Evolutionary conservation across 2,113 vertebrate genomes (phyloP).

Genomic region (Octodon degus): DNA sequence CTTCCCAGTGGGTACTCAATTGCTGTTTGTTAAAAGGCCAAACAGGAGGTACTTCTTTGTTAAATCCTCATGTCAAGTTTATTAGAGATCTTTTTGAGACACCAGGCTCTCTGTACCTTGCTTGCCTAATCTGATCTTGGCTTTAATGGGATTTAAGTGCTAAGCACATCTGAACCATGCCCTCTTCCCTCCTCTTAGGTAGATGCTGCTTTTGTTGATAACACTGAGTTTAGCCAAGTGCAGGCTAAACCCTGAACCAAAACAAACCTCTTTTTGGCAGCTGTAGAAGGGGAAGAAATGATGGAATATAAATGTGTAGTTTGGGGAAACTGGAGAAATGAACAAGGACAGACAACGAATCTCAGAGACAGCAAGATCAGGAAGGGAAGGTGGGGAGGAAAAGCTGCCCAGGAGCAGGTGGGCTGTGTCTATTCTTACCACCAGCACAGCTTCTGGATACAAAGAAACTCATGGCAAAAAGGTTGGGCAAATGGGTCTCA

Average conservation of each 20-base stretch:
- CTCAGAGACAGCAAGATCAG: not conserved
- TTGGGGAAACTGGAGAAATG: not conserved
- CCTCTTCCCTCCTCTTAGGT: not conserved
- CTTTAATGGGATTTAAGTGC: conserved; percentile 14
- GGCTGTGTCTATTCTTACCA: not conserved
- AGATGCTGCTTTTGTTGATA: not conserved
- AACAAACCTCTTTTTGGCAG: not conserved
- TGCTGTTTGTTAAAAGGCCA: not conserved
- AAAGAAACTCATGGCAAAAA: not conserved
- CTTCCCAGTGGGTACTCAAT: not conserved
- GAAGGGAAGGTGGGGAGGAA: not conserved
- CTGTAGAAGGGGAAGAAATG: not conserved
- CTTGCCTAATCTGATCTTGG: not conserved
- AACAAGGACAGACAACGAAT: not conserved
- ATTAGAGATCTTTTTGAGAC: not conserved
- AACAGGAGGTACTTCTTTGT: not conserved
- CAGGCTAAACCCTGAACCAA: too few relatives aligned
- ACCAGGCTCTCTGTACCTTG: not conserved
- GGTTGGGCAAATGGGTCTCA: not conserved
- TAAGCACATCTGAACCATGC: not conserved
- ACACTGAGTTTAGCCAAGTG: not conserved
- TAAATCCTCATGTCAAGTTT: not conserved
- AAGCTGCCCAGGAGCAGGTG: not conserved
- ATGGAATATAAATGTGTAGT: not conserved
- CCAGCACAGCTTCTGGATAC: not conserved